Base-by-base conservation (phyloP, 2,797 vertebrate species). In the Peromyscus attwateri region DNA sequence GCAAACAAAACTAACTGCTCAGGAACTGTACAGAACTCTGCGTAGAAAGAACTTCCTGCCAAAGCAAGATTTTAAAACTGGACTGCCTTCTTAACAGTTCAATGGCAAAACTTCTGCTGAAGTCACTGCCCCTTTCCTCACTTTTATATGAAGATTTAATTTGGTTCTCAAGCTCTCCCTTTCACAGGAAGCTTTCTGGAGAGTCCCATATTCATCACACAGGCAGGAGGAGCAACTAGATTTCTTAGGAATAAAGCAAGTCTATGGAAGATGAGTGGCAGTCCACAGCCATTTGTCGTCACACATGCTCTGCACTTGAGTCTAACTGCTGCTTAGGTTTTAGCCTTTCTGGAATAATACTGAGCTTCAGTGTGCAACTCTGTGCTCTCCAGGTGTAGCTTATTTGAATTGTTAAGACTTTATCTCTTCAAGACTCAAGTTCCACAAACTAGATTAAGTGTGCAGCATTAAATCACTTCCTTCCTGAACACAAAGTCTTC, bases 341-440 rank as follows among this genome's bases (percentile, higher is more conserved):
- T 76, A 97, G 60, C 82, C 93, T 97, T 98, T 97, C 98, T 94
- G 93, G 95, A 8, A n/a, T 68, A 62, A 84, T 76, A 87, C 4
- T 29, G 2, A 64, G 92, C 80, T 66, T 43, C 91, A 89, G 95
- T 94, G 96, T 88, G 91, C 96, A 97, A 93, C 95, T 96, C 92
- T 87, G 37, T 96, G 87, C 96, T 89, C 93, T 96, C 97, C 76
- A 87, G 43, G 31, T 97, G 84, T 55, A 95, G 88, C 46, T 37
- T 57, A 88, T 96, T 95, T 97, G 93, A 76, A 77, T 92, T 96
- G 90, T 92, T 98, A 97, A 98, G 94, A 94, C 94, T 97, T 96
- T 91, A 73, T 46, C 95, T 98, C 97, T 49, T 94, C 92, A 97
- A 96, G 96, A 82, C 94, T 98, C 95, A 98, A 97, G 34, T 94